phyloP scores from a whole-genome alignment of 2,113 vertebrate genomes.

The Passer montanus region DNA sequence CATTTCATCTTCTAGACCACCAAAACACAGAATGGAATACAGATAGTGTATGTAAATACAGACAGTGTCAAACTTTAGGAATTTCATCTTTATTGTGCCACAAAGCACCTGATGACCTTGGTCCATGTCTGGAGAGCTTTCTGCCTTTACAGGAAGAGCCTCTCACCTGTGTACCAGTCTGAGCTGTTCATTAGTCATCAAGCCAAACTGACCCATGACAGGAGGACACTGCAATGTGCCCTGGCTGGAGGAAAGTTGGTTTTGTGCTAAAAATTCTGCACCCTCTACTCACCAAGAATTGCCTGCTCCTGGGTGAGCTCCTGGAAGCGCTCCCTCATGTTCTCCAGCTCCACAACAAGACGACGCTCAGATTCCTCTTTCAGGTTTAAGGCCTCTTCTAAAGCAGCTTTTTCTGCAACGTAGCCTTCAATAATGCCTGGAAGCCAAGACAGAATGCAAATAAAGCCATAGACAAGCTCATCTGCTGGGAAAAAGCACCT shows the following conservation, averaged over 20 bases:
- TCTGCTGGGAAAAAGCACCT: background rate
- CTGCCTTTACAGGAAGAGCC: background rate
- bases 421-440: constrained; percentile 89
- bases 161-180: background rate
- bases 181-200: background rate
- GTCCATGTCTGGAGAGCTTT: background rate
- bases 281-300: constrained; percentile 43
- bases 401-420: constrained; percentile 79
- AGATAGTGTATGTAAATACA: background rate
- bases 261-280: constrained; percentile 47
- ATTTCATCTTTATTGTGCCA: background rate
- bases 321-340: constrained; percentile 73
- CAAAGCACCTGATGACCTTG: background rate
- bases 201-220: background rate
- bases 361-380: constrained; percentile 84
- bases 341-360: constrained; percentile 86
- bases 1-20: background rate
- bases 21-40: background rate
- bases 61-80: background rate
- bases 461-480: background rate
- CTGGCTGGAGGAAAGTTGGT: constrained; percentile 37
- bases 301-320: constrained; percentile 64
- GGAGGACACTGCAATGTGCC: background rate
- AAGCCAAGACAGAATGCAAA: background rate
- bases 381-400: constrained; percentile 83